Evolutionary conservation across 2,113 vertebrate species (phyloP).

Genomic region (Lampris megalopsis): DNA sequence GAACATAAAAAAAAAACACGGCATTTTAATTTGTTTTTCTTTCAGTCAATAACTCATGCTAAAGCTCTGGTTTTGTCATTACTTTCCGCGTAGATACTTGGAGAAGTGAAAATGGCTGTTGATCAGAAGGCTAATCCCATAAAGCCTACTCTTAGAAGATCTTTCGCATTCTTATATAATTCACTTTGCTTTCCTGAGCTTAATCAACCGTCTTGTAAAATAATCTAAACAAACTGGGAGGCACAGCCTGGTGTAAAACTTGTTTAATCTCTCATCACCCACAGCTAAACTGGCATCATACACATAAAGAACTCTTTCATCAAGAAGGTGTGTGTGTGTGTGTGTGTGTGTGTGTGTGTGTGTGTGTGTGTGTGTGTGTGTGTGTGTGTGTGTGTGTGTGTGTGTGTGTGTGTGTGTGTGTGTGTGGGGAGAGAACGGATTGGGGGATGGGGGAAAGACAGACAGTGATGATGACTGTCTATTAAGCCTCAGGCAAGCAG

Average conservation of each 20-base stretch:
- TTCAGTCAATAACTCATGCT: constrained; percentile 24
- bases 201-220: constrained; percentile 35
- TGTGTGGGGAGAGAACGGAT: constrained; percentile 12
- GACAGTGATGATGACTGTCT: constrained; percentile 71
- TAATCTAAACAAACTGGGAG: constrained; percentile 43
- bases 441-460: constrained; percentile 24
- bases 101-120: neutral
- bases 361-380: neutral
- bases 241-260: constrained; percentile 55
- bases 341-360: neutral
- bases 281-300: constrained; percentile 60
- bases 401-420: constrained; percentile 35
- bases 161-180: constrained; percentile 43
- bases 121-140: constrained; percentile 44
- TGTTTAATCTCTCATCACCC: constrained; percentile 60
- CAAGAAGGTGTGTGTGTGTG: constrained; percentile 36
- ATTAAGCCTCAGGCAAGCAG: constrained; percentile 68
- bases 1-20: constrained; percentile 40
- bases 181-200: constrained; percentile 38
- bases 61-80: constrained; percentile 22
- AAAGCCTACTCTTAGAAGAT: constrained; percentile 22
- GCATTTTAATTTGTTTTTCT: constrained; percentile 55
- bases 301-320: constrained; percentile 61
- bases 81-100: constrained; percentile 4
- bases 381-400: constrained; percentile 20